Evolutionary conservation across 1,140 invertebrate species (phyloP), one percentile per base, ranked within the genome.

Genomic region (Aphelinus atriplicis): DNA sequence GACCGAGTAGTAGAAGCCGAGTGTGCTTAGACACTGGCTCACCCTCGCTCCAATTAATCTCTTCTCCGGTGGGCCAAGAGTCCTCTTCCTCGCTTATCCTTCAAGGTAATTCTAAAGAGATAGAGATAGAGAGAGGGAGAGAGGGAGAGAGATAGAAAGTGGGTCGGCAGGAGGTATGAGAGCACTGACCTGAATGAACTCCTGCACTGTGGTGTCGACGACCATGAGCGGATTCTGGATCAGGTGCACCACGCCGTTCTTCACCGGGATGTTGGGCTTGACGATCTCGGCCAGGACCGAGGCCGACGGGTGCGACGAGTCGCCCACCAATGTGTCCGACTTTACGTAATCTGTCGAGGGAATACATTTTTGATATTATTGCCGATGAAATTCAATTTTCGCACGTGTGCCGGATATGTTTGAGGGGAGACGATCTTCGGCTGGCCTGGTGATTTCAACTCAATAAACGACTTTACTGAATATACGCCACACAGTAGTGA

Each of bases 161-260:
- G 4, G 53, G 47, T 43, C 3, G 47, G 10, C 6, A 56, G 53
- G 42, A 69, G 46, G 51, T 26, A 9, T 7, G 3, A 45, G 62
- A 5, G 48, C 71, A 90, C 89, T 90, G 89, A 96, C 95, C 93
- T 95, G 91, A 53, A 97, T 86, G 80, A 97, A 95, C 81, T 97
- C 91, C 75, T 92, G 91, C 58, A 97, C 92, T 3, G 93, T 94
- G 7, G 92, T 93, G 80, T 97, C 95, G 48, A 97, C 93, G 55
- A 97, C 92, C 93, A 97, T 96, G 1, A 98, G 88, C 0, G 96
- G 96, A 75, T 94, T 91, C 75, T 95, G 93, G 80, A 97, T 97
- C 46, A 98, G 90, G 88, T 98, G 96, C 2, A 97, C 92, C 0
- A 97, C 96, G 7, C 96, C 96, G 82, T 97, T 97, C 81, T 92